Conservation (phyloP, 2,888 invertebrate genomes). For the Argynnis bischoffii region DNA sequence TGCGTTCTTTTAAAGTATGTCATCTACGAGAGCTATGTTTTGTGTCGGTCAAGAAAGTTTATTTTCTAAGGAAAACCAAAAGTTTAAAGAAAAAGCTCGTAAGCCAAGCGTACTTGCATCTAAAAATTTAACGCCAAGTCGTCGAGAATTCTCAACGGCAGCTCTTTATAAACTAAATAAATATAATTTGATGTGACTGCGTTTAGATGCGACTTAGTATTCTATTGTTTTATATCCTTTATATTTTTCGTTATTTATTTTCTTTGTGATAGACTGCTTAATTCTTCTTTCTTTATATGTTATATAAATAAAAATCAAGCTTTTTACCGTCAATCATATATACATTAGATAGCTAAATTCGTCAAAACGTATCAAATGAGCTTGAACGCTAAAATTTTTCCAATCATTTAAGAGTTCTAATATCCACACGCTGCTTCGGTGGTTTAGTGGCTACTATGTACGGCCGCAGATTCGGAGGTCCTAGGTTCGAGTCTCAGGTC, state of each 20-base stretch:
- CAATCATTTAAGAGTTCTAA: no score
- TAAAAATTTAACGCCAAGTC: constrained; percentile 31
- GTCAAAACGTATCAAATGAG: no score
- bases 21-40: constrained; percentile 34
- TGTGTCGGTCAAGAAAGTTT: constrained; percentile 36
- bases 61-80: constrained; percentile 32
- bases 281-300: no score
- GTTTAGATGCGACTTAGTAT: constrained; percentile 12
- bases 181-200: constrained; percentile 30
- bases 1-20: constrained; percentile 35
- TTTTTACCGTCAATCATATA: no score
- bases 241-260: not conserved
- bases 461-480: no score
- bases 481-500: no score
- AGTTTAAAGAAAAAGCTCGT: constrained; percentile 28
- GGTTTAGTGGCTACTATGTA: no score
- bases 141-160: constrained; percentile 20
- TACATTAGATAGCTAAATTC: no score
- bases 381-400: no score
- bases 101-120: constrained; percentile 29
- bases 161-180: constrained; percentile 30
- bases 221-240: constrained; percentile 37
- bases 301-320: no score
- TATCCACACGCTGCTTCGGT: no score
- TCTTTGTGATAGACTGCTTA: no score